phyloP scores from a whole-genome alignment of 2,888 invertebrate genomes.

The Calephelis perditalis region DNA sequence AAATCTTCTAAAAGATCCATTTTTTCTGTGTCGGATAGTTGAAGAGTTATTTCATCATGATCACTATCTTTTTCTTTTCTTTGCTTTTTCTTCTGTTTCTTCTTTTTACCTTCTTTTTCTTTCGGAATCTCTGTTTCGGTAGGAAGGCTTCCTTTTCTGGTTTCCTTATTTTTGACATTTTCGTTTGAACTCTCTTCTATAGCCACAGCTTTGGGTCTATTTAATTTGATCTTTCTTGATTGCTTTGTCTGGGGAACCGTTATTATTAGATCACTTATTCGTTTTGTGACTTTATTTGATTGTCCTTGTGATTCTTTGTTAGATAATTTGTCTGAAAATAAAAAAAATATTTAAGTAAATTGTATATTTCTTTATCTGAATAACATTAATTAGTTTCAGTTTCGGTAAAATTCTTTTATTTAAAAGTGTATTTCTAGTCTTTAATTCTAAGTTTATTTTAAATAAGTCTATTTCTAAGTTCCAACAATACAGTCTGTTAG shows the following conservation, averaged over 20 bases:
- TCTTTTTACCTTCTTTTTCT: conserved; percentile 53
- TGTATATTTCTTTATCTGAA: neutral
- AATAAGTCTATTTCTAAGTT: too few species aligned
- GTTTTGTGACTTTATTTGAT: conserved; percentile 43
- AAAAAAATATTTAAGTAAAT: neutral
- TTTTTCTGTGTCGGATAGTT: conserved; percentile 69
- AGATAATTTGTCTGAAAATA: conserved; percentile 36
- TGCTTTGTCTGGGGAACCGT: conserved; percentile 55
- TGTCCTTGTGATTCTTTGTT: conserved; percentile 22
- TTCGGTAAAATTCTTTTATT: too few species aligned
- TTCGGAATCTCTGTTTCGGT: conserved; percentile 38
- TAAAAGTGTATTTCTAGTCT: too few species aligned
- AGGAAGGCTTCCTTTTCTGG: conserved; percentile 10
- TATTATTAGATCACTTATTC: conserved; percentile 50
- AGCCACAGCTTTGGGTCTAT: conserved; percentile 40
- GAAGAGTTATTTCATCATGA: conserved; percentile 65
- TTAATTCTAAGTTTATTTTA: too few species aligned
- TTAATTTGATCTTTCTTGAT: conserved; percentile 60
- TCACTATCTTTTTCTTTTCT: conserved; percentile 49
- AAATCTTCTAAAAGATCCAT: conserved; percentile 69
- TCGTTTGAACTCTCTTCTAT: conserved; percentile 33
- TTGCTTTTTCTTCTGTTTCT: conserved; percentile 45
- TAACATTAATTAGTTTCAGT: too few species aligned
- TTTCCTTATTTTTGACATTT: conserved; percentile 31
- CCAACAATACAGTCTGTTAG: too few species aligned